These are phyloP conservation scores for Borostomias antarcticus DNA, from an alignment of 2,797 vertebrate genomes.

Conservation along the genomic window DNA sequence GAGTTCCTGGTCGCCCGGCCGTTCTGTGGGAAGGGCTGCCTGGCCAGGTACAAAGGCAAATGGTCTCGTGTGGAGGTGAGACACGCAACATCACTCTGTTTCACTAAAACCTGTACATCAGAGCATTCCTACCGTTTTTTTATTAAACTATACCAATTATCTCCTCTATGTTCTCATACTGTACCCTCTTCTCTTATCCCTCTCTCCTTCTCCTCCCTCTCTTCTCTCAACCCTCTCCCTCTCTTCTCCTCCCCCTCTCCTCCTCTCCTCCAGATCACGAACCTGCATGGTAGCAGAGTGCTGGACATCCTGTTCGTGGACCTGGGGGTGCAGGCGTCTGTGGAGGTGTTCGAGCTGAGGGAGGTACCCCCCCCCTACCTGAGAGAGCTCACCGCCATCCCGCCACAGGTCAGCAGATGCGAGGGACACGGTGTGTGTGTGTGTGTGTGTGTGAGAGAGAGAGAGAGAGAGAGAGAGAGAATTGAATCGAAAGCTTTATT, in stretches of 20 bases:
- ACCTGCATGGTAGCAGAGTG: slow-evolving; percentile 90
- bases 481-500: no score
- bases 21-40: slow-evolving; percentile 93
- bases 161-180: neutral
- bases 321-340: slow-evolving; percentile 86
- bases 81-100: neutral
- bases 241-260: neutral
- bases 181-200: neutral
- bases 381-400: slow-evolving; percentile 83
- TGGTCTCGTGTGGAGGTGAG: slow-evolving; percentile 95
- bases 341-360: slow-evolving; percentile 91
- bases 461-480: no score
- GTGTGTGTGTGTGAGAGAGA: no score
- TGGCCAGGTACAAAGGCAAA: slow-evolving; percentile 91
- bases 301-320: slow-evolving; percentile 93
- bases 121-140: neutral
- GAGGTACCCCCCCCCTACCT: slow-evolving; percentile 88
- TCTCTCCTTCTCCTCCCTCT: neutral
- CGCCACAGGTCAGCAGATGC: slow-evolving; percentile 85
- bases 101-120: neutral
- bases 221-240: neutral
- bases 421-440: neutral
- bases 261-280: slow-evolving; percentile 82
- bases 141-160: neutral
- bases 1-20: slow-evolving; percentile 86